These are phyloP conservation scores for Hyla sarda DNA, from an alignment of 2,113 vertebrate genomes.

Conservation along the genomic window DNA sequence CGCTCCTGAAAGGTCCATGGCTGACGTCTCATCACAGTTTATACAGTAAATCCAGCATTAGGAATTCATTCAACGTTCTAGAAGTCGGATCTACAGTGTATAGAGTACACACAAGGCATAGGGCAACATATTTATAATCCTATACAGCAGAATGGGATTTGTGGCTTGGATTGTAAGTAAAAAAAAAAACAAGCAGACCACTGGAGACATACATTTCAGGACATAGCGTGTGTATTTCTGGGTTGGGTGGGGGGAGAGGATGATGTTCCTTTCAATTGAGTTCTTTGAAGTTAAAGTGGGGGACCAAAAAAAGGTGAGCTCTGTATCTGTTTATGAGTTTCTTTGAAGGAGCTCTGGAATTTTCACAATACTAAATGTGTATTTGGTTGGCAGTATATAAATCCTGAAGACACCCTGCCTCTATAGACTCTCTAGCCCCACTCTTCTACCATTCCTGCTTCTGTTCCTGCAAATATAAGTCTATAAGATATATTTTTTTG, in stretches of 20 bases:
- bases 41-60: not conserved
- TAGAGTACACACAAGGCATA: not conserved
- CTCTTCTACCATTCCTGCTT: slow-evolving; percentile 20
- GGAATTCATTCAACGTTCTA: not conserved
- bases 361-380: slow-evolving; percentile 41
- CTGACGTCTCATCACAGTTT: not conserved
- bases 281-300: slow-evolving; percentile 50
- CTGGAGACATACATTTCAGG: not conserved
- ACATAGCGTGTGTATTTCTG: not conserved
- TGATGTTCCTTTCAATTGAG: slow-evolving; percentile 5
- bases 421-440: not conserved
- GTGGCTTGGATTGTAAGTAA: not conserved
- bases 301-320: slow-evolving; percentile 17
- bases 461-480: slow-evolving; percentile 1
- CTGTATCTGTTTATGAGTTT: slow-evolving; percentile 7
- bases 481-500: not conserved
- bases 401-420: slow-evolving; percentile 22
- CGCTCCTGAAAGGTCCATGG: not conserved
- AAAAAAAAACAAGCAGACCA: not conserved
- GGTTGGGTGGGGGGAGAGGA: not conserved
- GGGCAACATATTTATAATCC: not conserved
- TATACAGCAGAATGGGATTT: not conserved
- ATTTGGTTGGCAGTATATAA: slow-evolving; percentile 46
- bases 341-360: slow-evolving; percentile 48
- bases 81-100: not conserved